A percentile compares a stretch with the other conserved stretches of the same genome.
Conservation (phyloP, 2,113 vertebrate genomes). For the Plectropomus leopardus region DNA sequence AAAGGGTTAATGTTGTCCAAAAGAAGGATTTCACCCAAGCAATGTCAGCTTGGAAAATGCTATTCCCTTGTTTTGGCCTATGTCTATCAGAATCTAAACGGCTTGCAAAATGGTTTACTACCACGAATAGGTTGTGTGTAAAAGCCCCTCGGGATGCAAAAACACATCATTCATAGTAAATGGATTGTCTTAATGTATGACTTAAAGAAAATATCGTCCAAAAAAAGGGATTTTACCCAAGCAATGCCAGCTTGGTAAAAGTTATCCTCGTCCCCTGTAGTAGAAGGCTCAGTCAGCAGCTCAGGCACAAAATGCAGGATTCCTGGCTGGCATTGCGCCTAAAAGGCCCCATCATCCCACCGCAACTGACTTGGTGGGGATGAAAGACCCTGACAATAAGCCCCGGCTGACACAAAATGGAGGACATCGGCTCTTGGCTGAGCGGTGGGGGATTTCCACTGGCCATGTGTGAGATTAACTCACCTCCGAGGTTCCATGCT, state of each 20-base stretch:
- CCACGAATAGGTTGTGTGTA: neutral
- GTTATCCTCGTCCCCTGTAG: conserved; percentile 11
- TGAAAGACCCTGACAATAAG: conserved; percentile 56
- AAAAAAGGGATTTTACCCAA: conserved; percentile 12
- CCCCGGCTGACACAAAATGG: conserved; percentile 59
- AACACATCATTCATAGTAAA: neutral
- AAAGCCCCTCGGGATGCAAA: conserved; percentile 9
- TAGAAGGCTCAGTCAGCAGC: conserved; percentile 21
- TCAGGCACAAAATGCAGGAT: conserved; percentile 60
- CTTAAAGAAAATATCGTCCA: conserved; percentile 7
- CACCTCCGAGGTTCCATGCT: conserved; percentile 47
- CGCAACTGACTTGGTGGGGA: conserved; percentile 48
- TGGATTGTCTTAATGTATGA: conserved; percentile 8
- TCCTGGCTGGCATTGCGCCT: conserved; percentile 16
- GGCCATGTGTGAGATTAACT: conserved; percentile 66
- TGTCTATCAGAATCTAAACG: conserved; percentile 2
- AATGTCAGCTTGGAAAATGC: no score
- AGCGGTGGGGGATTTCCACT: conserved; percentile 48
- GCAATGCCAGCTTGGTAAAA: conserved; percentile 8
- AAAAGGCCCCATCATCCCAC: conserved; percentile 49
- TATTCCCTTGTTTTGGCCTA: no score
- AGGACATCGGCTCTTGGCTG: conserved; percentile 45
- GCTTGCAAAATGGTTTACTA: neutral
- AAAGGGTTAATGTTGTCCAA: no score
- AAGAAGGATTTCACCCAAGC: no score